Evolutionary conservation across 2,797 vertebrate species (phyloP).

Genomic region (Cirrhinus mrigala): DNA sequence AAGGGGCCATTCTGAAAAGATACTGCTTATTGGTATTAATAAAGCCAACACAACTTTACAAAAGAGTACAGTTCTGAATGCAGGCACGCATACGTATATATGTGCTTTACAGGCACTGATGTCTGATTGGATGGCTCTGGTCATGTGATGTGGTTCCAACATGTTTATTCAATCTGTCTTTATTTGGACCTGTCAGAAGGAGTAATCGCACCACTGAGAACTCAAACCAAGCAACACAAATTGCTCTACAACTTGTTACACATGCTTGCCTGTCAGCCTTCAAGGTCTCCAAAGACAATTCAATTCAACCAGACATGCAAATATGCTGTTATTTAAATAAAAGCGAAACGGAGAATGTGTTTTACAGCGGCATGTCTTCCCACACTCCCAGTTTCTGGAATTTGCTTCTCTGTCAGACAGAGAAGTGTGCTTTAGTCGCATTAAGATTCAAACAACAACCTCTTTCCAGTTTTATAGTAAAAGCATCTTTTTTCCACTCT

Average conservation of each 20-base stretch:
- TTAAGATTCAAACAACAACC: constrained; percentile 13
- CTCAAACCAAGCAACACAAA: constrained; percentile 69
- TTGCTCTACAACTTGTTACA: constrained; percentile 63
- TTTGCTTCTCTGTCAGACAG: not conserved
- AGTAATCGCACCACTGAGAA: constrained; percentile 61
- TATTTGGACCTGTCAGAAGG: constrained; percentile 72
- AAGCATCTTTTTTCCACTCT: not conserved
- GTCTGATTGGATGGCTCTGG: constrained; percentile 37
- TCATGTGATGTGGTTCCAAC: constrained; percentile 67
- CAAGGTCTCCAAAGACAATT: constrained; percentile 69
- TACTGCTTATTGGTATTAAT: constrained; percentile 23
- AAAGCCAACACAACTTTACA: constrained; percentile 9
- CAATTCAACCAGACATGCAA: constrained; percentile 59
- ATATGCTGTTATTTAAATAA: constrained; percentile 53
- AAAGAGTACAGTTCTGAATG: not conserved
- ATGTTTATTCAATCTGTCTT: constrained; percentile 77
- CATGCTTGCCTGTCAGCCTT: constrained; percentile 60
- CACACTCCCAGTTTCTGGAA: constrained; percentile 15
- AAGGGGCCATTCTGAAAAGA: constrained; percentile 10
- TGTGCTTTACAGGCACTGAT: constrained; percentile 3
- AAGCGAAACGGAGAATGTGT: constrained; percentile 38
- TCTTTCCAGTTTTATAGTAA: not conserved
- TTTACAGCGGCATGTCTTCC: constrained; percentile 1
- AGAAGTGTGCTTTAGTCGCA: constrained; percentile 2
- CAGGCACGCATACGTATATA: not conserved